Evolutionary conservation across 1,140 invertebrate species (phyloP).

Genomic region (Yoshiicerus persimilis): DNA sequence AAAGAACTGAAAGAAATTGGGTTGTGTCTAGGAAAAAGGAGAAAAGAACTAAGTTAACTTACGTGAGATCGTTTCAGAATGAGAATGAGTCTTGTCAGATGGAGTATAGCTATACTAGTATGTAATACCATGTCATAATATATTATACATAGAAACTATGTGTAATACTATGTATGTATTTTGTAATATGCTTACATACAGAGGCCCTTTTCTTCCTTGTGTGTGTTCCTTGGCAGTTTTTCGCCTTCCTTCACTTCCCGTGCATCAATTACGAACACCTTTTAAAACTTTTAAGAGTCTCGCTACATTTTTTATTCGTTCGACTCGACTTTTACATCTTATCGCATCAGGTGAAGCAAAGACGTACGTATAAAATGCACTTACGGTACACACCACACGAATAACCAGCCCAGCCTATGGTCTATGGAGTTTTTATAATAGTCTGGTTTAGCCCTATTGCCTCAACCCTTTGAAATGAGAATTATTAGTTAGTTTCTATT

Average conservation of each 20-base stretch:
- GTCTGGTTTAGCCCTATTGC: neutral
- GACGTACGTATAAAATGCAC: neutral
- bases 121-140: neutral
- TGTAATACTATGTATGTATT: too few relatives aligned
- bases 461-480: neutral
- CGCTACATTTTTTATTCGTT: conserved; percentile 18
- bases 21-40: neutral
- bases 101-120: neutral
- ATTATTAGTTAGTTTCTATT: neutral
- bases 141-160: too few relatives aligned
- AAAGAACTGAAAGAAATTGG: neutral
- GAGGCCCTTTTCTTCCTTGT: neutral
- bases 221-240: too few relatives aligned
- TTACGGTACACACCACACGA: neutral
- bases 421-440: neutral
- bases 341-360: neutral
- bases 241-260: neutral
- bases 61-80: conserved; percentile 24
- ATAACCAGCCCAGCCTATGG: neutral
- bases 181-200: neutral
- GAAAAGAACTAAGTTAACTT: conserved; percentile 20
- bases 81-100: conserved; percentile 18
- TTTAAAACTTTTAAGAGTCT: conserved; percentile 38
- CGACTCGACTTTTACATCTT: neutral
- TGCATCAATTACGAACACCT: conserved; percentile 42